Percentiles rank a stretch among this genome's conserved stretches.
These are phyloP conservation scores for Hipparchia semele DNA, from an alignment of 2,888 invertebrate species.

Conservation along the genomic window DNA sequence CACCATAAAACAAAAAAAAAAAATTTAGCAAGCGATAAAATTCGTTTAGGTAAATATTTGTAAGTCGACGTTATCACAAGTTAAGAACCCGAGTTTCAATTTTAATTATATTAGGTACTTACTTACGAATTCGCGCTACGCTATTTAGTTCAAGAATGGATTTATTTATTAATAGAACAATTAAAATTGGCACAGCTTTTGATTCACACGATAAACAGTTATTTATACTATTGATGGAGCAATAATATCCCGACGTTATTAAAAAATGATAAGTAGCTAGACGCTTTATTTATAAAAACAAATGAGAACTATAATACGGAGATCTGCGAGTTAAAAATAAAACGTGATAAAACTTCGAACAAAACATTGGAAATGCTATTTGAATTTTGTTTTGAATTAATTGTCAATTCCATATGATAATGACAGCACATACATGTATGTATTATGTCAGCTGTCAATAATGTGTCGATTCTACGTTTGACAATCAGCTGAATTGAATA, in stretches of 20 bases:
- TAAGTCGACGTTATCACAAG: conserved; percentile 26
- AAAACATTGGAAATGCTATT: neutral
- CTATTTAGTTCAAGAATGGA: conserved; percentile 16
- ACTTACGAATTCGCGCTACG: neutral
- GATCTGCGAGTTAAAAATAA: neutral
- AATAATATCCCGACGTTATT: neutral
- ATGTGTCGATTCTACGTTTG: neutral
- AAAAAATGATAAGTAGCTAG: neutral
- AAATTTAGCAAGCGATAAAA: conserved; percentile 22
- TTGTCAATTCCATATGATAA: conserved; percentile 12
- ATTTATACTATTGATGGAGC: neutral
- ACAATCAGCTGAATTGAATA: conserved; percentile 1
- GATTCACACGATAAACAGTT: conserved; percentile 12
- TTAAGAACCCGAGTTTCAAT: neutral
- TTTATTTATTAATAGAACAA: conserved; percentile 34
- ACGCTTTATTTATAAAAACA: neutral
- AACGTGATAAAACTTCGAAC: neutral
- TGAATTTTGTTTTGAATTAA: conserved; percentile 7
- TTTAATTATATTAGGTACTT: neutral
- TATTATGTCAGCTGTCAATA: too few species aligned
- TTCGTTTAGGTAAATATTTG: conserved; percentile 20
- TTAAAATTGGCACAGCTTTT: conserved; percentile 37
- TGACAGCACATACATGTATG: neutral
- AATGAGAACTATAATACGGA: neutral
- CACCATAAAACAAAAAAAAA: neutral